Evolutionary conservation across 2,888 invertebrate genomes (phyloP).

Genomic region (Unio delphinus): DNA sequence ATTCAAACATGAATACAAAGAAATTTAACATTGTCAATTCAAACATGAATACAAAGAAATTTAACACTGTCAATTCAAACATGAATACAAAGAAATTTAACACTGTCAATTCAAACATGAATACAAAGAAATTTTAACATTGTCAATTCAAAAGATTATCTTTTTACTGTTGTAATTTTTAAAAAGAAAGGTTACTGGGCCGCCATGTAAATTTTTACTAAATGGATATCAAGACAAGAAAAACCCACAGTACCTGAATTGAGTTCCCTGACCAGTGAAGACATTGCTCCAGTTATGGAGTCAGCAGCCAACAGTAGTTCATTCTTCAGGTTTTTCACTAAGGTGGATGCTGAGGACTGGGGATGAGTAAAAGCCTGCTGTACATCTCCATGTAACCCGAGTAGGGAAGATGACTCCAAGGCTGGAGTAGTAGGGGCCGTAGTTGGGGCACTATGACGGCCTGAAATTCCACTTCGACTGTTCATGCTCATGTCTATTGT

Average conservation of each 20-base stretch:
- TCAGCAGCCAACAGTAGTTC: slow-evolving; percentile 96
- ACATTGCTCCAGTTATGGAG: slow-evolving; percentile 98
- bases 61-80: too few relatives aligned
- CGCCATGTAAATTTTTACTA: neutral
- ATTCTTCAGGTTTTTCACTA: slow-evolving; percentile 71
- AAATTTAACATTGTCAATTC: too few relatives aligned
- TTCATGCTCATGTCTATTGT: slow-evolving; percentile 35
- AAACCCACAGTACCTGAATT: slow-evolving; percentile 77
- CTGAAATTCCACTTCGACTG: slow-evolving; percentile 7
- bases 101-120: too few relatives aligned
- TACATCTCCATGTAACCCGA: slow-evolving; percentile 73
- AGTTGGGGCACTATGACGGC: slow-evolving; percentile 17
- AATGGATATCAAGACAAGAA: neutral
- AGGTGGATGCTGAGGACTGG: slow-evolving; percentile 34
- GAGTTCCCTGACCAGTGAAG: slow-evolving; percentile 94
- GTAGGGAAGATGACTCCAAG: slow-evolving; percentile 50
- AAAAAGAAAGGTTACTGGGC: neutral
- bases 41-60: too few relatives aligned
- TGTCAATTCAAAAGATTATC: too few relatives aligned
- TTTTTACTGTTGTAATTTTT: too few relatives aligned
- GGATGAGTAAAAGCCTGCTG: slow-evolving; percentile 70
- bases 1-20: too few relatives aligned
- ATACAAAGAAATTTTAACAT: too few relatives aligned
- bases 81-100: too few relatives aligned
- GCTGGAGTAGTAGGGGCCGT: slow-evolving; percentile 41